Evolutionary conservation across 2,797 vertebrate species (phyloP).

Genomic region (Leptoclinus maculatus): DNA sequence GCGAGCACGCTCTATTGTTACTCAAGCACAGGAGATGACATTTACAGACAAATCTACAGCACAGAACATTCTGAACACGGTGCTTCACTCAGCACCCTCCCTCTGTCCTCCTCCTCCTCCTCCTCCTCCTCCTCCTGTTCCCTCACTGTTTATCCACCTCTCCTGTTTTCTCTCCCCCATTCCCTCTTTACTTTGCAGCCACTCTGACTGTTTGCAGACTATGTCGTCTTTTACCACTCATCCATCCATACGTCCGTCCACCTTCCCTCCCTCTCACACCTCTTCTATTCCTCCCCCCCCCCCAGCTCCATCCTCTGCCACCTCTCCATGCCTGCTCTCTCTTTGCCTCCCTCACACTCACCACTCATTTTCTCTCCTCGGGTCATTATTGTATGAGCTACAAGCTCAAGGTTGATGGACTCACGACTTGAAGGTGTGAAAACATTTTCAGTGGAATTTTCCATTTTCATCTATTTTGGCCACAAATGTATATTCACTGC

Average conservation of each 20-base stretch:
- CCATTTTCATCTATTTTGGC: not conserved
- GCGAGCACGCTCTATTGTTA: constrained; percentile 53
- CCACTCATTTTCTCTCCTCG: constrained; percentile 42
- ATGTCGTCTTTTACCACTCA: constrained; percentile 56
- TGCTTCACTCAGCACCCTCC: constrained; percentile 50
- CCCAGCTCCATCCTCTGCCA: constrained; percentile 63
- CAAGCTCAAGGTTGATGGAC: constrained; percentile 30
- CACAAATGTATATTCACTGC: too few species aligned
- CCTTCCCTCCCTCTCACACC: constrained; percentile 63
- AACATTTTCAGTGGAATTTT: not conserved
- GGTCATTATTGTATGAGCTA: constrained; percentile 53
- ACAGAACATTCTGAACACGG: constrained; percentile 77
- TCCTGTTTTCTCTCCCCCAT: constrained; percentile 55
- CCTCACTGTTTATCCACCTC: constrained; percentile 55
- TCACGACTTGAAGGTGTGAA: constrained; percentile 3
- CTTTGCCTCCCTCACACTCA: constrained; percentile 54
- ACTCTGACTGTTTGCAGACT: constrained; percentile 5
- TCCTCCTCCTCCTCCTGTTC: constrained; percentile 44
- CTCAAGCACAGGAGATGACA: constrained; percentile 73
- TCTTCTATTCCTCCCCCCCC: constrained; percentile 56
- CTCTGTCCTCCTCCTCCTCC: constrained; percentile 53
- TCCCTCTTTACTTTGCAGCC: constrained; percentile 49
- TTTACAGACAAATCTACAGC: constrained; percentile 72
- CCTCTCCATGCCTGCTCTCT: constrained; percentile 53
- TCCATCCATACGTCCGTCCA: constrained; percentile 48